Base-by-base conservation (phyloP, 1,140 invertebrate species). In the Heliconius himera region DNA sequence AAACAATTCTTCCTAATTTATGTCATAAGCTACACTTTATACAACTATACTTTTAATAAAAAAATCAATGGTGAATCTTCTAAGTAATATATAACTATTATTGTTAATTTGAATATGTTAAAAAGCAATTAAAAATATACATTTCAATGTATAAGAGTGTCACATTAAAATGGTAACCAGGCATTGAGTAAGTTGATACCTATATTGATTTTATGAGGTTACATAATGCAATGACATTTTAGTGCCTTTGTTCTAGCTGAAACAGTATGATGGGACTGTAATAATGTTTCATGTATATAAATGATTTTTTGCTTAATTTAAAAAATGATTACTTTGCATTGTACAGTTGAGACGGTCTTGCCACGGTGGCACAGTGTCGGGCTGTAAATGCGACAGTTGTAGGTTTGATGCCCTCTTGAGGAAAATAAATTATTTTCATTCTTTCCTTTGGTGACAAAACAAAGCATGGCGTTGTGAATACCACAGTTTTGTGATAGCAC, bases 151-250 rank as follows among this genome's bases (percentile, higher is more conserved):
- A 60, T 60, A 11, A 60, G 54, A 11, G 8, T 66, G 13, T 66
- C 29, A 13, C 60, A 13, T 66, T 66, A 3, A 29, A 26, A 66
- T 66, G 60, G 60, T 66, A 66, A 66, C 60, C 26, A 66, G 54
- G 22, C 60, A 66, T 29, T 29, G 60, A 26, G 9, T n/a, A 11
- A 66, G 60, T 66, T 56, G 49, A 56, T 38, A 66, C 74, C 66
- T 41, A 36, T 83, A 86, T 77, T 77, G 76, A 82, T 88, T 87
- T 84, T 85, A 82, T 83, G 26, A 75, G 4, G 77, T 81, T 80
- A 78, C 73, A 83, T 85, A 82, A 82, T 36, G 49, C 22, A 54
- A 29, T 54, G 26, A 29, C 66, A 75, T 33, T 77, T 77, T 20
- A 77, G 70, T 22, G n/a, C n/a, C 46, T 46, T 77, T 46, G 26